A percentile compares a stretch with the other conserved stretches of the same genome.
Evolutionary conservation across 2,888 invertebrate species (phyloP).

Genomic region (Carpatolechia fugitivella): DNA sequence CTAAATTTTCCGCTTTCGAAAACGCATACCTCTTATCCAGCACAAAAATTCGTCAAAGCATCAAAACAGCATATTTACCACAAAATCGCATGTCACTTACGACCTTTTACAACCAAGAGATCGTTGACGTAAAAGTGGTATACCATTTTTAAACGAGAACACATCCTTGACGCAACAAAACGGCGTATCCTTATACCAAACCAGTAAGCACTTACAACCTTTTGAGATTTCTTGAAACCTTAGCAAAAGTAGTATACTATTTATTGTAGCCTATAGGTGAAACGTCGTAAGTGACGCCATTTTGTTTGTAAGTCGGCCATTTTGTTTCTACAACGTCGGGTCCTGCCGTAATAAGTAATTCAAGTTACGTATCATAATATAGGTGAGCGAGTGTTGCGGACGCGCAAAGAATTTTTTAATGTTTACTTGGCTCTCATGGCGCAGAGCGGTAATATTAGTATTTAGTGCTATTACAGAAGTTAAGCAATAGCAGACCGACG

Average conservation of each 20-base stretch:
- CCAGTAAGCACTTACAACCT: constrained; percentile 34
- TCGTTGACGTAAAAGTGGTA: constrained; percentile 44
- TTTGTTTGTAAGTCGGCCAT: constrained; percentile 18
- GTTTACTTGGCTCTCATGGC: background rate
- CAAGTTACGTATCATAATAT: constrained; percentile 30
- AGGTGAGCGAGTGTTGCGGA: constrained; percentile 26
- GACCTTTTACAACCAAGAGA: constrained; percentile 24
- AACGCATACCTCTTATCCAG: constrained; percentile 20
- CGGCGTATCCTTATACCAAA: constrained; percentile 39
- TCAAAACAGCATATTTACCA: constrained; percentile 5
- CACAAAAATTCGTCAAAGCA: constrained; percentile 12
- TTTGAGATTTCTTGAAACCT: constrained; percentile 26
- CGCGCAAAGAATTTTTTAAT: constrained; percentile 21
- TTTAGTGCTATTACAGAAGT: too few species aligned
- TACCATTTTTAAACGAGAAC: constrained; percentile 61
- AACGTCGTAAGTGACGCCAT: constrained; percentile 37
- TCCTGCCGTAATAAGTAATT: constrained; percentile 26
- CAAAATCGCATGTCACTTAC: constrained; percentile 15
- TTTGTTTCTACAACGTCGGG: constrained; percentile 23
- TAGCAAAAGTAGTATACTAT: constrained; percentile 66
- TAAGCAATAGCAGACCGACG: too few species aligned
- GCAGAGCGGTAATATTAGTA: too few species aligned
- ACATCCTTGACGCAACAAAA: constrained; percentile 33
- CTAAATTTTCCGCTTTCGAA: constrained; percentile 45
- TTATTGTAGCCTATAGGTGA: constrained; percentile 29